Percentiles rank a stretch among this genome's conserved stretches.
Evolutionary conservation across 2,888 invertebrate genomes (phyloP).

Genomic region (Andrena hattorfiana): DNA sequence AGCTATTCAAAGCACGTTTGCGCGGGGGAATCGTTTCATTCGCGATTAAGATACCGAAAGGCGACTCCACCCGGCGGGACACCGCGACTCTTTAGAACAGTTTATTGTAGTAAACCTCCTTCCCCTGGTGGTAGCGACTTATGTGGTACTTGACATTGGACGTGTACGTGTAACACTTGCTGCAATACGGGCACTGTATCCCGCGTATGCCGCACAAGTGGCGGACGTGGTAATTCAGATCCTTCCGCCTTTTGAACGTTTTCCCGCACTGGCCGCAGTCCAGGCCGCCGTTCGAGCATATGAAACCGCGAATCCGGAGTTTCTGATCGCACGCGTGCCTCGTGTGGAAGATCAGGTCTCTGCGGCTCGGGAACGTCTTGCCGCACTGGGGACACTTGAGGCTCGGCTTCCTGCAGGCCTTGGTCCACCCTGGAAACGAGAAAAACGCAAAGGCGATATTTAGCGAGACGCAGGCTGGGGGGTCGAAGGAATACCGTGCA

Average conservation of each 20-base stretch:
- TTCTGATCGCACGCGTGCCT: constrained; percentile 49
- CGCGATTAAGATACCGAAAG: not conserved
- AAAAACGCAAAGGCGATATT: constrained; percentile 34
- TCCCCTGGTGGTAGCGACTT: constrained; percentile 67
- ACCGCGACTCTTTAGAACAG: constrained; percentile 34
- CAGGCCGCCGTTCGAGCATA: constrained; percentile 29
- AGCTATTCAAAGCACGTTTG: no score
- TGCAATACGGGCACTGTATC: constrained; percentile 83
- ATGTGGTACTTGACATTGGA: constrained; percentile 72
- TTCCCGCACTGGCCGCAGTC: constrained; percentile 81
- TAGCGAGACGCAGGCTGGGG: constrained; percentile 9
- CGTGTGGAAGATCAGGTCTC: constrained; percentile 46
- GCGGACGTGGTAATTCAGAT: constrained; percentile 74
- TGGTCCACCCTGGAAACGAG: constrained; percentile 58
- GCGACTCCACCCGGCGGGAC: not conserved
- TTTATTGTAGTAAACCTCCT: constrained; percentile 64
- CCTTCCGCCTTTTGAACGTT: constrained; percentile 74
- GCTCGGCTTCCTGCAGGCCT: constrained; percentile 20
- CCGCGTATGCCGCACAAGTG: constrained; percentile 82
- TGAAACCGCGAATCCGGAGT: constrained; percentile 24
- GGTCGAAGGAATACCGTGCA: no score
- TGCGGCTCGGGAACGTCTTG: constrained; percentile 32
- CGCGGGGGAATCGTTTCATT: not conserved
- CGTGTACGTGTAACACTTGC: constrained; percentile 69
- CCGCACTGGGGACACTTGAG: constrained; percentile 45